phyloP scores from a whole-genome alignment of 2,113 vertebrate genomes.

The Pomatorhinus ruficollis region DNA sequence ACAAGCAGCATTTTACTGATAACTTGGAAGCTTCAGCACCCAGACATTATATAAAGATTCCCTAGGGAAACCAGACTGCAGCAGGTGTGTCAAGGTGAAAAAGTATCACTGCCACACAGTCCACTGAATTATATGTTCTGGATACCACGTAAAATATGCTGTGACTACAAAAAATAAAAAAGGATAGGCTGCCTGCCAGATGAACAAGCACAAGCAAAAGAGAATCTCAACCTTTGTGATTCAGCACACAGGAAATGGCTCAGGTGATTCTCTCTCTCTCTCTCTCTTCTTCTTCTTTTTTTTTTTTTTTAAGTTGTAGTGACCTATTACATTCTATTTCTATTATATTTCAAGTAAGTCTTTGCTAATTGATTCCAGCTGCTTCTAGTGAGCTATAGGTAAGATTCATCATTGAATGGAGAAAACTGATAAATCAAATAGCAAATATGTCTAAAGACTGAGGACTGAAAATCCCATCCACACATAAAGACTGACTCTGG shows the following conservation, averaged over 20 bases:
- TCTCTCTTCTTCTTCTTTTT: not conserved
- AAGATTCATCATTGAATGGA: not conserved
- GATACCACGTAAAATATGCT: not conserved
- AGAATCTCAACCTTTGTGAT: not conserved
- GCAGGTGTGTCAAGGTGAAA: conserved; percentile 45
- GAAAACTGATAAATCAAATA: not conserved
- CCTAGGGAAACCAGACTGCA: conserved; percentile 13
- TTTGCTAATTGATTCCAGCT: not conserved
- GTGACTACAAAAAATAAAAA: not conserved
- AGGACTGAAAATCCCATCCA: not conserved
- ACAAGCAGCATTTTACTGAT: conserved; percentile 4
- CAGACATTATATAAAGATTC: not conserved
- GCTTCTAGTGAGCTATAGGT: not conserved
- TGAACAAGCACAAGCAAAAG: not conserved
- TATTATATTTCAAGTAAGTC: not conserved
- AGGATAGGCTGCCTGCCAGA: not conserved
- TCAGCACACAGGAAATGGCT: not conserved
- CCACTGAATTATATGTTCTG: not conserved
- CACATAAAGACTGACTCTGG: not conserved
- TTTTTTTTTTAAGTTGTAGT: not conserved
- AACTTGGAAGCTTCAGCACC: conserved; percentile 11
- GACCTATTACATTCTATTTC: not conserved
- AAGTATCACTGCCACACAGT: conserved; percentile 12
- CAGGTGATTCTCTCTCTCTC: no score
- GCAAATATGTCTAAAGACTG: not conserved